These are phyloP conservation scores for Tursiops truncatus DNA, from an alignment of 2,113 vertebrate species.

Conservation along the genomic window DNA sequence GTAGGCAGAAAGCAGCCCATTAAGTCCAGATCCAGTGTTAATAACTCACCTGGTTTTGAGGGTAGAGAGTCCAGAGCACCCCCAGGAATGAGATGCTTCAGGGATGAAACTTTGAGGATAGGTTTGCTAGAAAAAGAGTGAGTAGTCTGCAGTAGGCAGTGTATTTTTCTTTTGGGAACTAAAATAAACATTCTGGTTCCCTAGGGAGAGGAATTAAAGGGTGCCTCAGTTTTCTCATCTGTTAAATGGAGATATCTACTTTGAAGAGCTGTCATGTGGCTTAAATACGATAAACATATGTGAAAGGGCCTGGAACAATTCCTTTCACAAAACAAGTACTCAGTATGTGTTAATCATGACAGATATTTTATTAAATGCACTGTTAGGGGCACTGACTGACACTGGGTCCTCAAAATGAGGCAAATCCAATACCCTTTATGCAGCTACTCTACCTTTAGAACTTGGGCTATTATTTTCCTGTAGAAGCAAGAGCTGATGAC, in stretches of 20 bases:
- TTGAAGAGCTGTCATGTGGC: background rate
- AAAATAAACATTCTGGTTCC: background rate
- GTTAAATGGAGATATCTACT: conserved; percentile 15
- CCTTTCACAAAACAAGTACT: background rate
- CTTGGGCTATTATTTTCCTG: background rate
- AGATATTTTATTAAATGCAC: background rate
- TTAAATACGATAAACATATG: background rate
- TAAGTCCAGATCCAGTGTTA: conserved; percentile 74
- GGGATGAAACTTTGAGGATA: background rate
- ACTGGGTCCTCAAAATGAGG: background rate
- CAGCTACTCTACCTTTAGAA: background rate
- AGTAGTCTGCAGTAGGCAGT: background rate
- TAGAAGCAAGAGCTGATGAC: background rate
- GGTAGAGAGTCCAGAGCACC: conserved; percentile 52
- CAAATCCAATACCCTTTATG: background rate
- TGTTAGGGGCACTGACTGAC: background rate
- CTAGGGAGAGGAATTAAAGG: background rate
- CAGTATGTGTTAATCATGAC: background rate
- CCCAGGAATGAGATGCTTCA: conserved; percentile 17
- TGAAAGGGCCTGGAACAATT: background rate
- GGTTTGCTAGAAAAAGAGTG: background rate
- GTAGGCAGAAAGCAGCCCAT: conserved; percentile 77
- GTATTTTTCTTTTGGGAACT: conserved; percentile 10
- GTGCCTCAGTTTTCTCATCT: conserved; percentile 54
- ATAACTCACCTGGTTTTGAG: conserved; percentile 76